These are phyloP conservation scores for Rambutsinella grinnellia DNA, from an alignment of 2,888 invertebrate genomes.

Conservation along the genomic window DNA sequence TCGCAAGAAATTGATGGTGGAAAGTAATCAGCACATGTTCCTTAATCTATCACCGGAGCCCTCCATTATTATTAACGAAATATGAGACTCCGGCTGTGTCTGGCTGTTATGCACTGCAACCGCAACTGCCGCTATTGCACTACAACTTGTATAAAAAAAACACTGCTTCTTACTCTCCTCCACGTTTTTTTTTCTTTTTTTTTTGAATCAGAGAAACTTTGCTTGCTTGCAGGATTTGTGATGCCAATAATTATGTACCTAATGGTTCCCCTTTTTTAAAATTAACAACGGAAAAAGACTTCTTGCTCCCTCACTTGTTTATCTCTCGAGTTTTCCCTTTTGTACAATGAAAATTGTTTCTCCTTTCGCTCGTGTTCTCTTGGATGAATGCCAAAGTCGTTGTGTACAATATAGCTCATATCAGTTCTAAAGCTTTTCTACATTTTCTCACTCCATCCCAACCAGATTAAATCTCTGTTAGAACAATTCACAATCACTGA, in stretches of 20 bases:
- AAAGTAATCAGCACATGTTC: constrained; percentile 19
- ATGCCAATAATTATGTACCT: too few species aligned
- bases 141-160: too few species aligned
- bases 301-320: not conserved
- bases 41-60: constrained; percentile 28
- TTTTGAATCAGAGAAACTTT: not conserved
- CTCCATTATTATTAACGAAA: not conserved
- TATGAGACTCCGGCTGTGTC: too few species aligned
- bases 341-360: not conserved
- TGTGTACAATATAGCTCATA: not conserved
- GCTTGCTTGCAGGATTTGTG: not conserved
- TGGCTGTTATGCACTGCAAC: not conserved
- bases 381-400: not conserved
- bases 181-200: not conserved
- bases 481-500: not conserved
- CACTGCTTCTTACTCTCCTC: too few species aligned
- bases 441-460: not conserved
- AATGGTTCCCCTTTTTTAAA: too few species aligned
- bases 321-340: not conserved
- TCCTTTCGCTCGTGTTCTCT: not conserved
- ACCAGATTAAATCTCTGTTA: not conserved
- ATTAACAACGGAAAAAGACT: too few species aligned
- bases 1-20: not conserved
- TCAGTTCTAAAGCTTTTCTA: not conserved
- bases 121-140: too few species aligned